Percentiles rank a stretch among this genome's conserved stretches.
These are phyloP conservation scores for Melipona quadrifasciata DNA, from an alignment of 1,140 invertebrate species.

Conservation along the genomic window DNA sequence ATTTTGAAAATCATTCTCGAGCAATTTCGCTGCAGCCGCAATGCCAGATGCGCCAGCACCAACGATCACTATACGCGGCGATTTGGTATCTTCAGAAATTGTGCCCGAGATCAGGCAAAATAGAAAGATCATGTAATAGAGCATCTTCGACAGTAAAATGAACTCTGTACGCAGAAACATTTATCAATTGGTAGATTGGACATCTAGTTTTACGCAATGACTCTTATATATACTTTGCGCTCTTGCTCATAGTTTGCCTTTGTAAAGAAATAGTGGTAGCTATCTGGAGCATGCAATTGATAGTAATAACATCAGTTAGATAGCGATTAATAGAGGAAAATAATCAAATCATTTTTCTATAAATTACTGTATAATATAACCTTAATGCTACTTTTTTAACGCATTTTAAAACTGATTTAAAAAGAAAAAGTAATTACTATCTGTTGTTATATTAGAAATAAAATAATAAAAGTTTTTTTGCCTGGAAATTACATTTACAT, in stretches of 20 bases:
- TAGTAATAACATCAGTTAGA: neutral
- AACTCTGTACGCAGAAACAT: neutral
- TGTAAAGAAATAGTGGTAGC: neutral
- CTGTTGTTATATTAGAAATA: neutral
- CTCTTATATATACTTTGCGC: constrained; percentile 13
- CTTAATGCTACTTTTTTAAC: neutral
- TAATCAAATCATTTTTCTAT: neutral
- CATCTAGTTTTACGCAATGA: neutral
- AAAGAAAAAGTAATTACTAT: neutral
- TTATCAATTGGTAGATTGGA: constrained; percentile 22
- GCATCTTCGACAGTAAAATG: neutral
- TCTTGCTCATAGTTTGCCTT: neutral
- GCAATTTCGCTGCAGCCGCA: constrained; percentile 82
- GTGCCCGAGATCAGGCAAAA: neutral
- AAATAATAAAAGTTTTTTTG: neutral
- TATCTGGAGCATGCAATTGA: constrained; percentile 10
- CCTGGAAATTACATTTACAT: neutral
- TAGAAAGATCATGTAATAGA: neutral
- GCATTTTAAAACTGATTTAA: neutral
- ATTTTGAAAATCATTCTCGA: constrained; percentile 82
- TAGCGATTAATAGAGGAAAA: neutral
- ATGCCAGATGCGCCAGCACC: constrained; percentile 85
- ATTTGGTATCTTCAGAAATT: neutral
- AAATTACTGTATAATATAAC: neutral
- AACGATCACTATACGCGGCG: constrained; percentile 80